Percentiles rank a stretch among this genome's conserved stretches.
These are phyloP conservation scores for Cololabis saira DNA, from an alignment of 2,113 vertebrate species.

Conservation along the genomic window DNA sequence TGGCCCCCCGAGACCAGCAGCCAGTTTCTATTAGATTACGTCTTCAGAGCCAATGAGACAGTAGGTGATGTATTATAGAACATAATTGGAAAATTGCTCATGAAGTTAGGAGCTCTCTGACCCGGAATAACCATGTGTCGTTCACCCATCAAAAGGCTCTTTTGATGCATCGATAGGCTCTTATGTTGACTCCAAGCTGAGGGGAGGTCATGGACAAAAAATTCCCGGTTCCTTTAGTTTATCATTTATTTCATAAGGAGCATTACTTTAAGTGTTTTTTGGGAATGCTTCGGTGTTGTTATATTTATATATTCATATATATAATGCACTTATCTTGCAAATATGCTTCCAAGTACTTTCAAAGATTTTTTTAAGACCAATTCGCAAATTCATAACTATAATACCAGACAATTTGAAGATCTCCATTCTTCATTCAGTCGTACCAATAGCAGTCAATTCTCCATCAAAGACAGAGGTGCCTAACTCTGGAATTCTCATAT, in stretches of 20 bases:
- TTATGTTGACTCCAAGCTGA: constrained; percentile 37
- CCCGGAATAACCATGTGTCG: constrained; percentile 55
- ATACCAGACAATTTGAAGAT: no score
- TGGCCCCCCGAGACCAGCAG: constrained; percentile 69
- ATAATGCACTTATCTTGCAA: no score
- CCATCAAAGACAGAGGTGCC: no score
- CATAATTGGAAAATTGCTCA: constrained; percentile 72
- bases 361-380: no score
- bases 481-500: no score
- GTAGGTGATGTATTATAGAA: constrained; percentile 75
- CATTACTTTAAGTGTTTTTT: constrained; percentile 14
- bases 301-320: no score
- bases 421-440: no score
- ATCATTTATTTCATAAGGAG: background rate
- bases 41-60: constrained; percentile 72
- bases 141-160: constrained; percentile 21
- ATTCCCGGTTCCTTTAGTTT: background rate
- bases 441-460: no score
- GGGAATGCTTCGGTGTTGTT: constrained; percentile 10
- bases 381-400: no score
- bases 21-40: constrained; percentile 77
- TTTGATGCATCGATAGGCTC: constrained; percentile 29
- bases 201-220: constrained; percentile 37
- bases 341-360: no score
- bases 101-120: constrained; percentile 73